Conservation (phyloP, 2,888 invertebrate species). For the Oegoconia quadripuncta region DNA sequence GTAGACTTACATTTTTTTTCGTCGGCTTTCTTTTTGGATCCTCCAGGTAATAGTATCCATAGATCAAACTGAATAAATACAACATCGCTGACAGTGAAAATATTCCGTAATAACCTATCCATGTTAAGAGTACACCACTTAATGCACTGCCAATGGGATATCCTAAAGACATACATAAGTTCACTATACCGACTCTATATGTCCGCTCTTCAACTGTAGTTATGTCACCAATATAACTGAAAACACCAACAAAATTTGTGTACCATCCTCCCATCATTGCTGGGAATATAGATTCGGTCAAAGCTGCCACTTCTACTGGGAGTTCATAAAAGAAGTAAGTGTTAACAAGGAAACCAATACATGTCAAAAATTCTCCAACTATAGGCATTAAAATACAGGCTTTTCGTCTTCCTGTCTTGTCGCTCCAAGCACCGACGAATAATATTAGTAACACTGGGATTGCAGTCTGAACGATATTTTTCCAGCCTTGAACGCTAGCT, state of each 20-base stretch:
- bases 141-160: constrained; percentile 92
- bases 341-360: constrained; percentile 83
- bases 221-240: constrained; percentile 93
- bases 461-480: constrained; percentile 85
- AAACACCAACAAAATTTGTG: constrained; percentile 91
- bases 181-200: constrained; percentile 90
- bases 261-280: constrained; percentile 92
- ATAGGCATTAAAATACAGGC: constrained; percentile 87
- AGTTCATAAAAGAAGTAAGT: constrained; percentile 85
- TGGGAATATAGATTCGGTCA: constrained; percentile 89
- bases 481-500: constrained; percentile 86
- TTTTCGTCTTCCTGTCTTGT: constrained; percentile 78
- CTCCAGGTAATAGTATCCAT: constrained; percentile 84
- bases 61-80: constrained; percentile 85
- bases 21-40: constrained; percentile 75
- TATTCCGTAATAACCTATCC: constrained; percentile 90
- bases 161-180: constrained; percentile 91
- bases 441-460: constrained; percentile 85
- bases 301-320: constrained; percentile 88
- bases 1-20: background rate
- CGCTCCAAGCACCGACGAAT: constrained; percentile 86
- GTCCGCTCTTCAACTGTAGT: constrained; percentile 90
- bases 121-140: constrained; percentile 85
- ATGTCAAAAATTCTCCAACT: constrained; percentile 83
- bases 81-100: constrained; percentile 85